Evolutionary conservation across 2,888 invertebrate species (phyloP).

Genomic region (Abrostola triplasia): DNA sequence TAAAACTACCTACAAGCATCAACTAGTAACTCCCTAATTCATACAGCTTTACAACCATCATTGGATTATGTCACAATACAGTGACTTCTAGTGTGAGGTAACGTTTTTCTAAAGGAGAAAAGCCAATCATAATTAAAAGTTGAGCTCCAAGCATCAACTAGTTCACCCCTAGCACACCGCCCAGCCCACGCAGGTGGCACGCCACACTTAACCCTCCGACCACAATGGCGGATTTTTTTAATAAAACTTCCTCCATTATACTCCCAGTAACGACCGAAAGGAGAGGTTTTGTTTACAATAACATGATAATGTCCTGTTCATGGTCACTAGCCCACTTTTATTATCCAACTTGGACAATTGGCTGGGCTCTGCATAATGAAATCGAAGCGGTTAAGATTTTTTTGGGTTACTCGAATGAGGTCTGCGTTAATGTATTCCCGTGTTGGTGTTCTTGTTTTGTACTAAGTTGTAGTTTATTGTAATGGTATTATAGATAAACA

Average conservation of each 20-base stretch:
- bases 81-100: no score
- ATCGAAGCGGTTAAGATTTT: conserved; percentile 41
- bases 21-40: no score
- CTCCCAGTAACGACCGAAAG: conserved; percentile 38
- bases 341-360: conserved; percentile 54
- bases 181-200: conserved; percentile 20
- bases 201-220: conserved; percentile 11
- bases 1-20: no score
- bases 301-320: conserved; percentile 53
- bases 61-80: no score
- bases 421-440: conserved; percentile 26
- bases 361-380: conserved; percentile 49
- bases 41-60: no score
- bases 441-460: conserved; percentile 35
- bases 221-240: conserved; percentile 46
- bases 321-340: conserved; percentile 54
- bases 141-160: background rate
- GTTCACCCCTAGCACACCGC: background rate
- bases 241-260: conserved; percentile 56
- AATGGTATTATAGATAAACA: background rate
- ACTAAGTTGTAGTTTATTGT: conserved; percentile 28
- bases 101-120: no score
- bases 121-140: no score
- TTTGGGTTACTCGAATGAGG: conserved; percentile 12
- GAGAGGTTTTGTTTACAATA: conserved; percentile 56